A percentile compares a stretch with the other conserved stretches of the same genome.
phyloP scores from a whole-genome alignment of 2,797 vertebrate species.

The Arrhamphus sclerolepis region DNA sequence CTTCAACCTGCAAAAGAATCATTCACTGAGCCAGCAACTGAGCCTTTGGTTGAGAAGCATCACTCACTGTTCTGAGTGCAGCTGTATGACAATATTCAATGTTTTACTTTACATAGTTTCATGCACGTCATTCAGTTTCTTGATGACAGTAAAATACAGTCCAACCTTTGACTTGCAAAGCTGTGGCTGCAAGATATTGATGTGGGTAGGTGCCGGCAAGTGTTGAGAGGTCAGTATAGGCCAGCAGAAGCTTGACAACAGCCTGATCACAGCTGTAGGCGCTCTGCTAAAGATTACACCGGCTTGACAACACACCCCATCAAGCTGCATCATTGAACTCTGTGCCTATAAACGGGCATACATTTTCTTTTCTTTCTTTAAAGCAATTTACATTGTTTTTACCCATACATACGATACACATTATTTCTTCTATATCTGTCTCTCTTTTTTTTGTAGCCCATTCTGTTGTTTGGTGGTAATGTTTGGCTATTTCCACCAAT shows the following conservation, averaged over 20 bases:
- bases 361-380: constrained; percentile 28
- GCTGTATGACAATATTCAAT: constrained; percentile 1
- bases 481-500: background rate
- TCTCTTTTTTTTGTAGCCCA: background rate
- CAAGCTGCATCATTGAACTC: constrained; percentile 45
- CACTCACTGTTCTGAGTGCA: constrained; percentile 19
- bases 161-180: constrained; percentile 39
- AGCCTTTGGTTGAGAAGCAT: constrained; percentile 27
- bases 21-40: constrained; percentile 49
- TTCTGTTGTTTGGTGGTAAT: background rate
- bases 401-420: background rate
- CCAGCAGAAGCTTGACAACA: constrained; percentile 58
- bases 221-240: constrained; percentile 52
- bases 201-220: constrained; percentile 46
- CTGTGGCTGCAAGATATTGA: constrained; percentile 51
- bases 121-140: constrained; percentile 26
- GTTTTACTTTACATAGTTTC: constrained; percentile 10
- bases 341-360: constrained; percentile 26
- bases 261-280: constrained; percentile 70
- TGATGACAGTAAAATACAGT: constrained; percentile 30
- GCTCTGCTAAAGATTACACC: constrained; percentile 63
- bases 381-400: constrained; percentile 7
- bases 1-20: constrained; percentile 38
- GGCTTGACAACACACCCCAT: constrained; percentile 48
- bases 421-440: background rate